Base-by-base conservation (phyloP, 2,888 invertebrate genomes). In the Cephus sareptanus region DNA sequence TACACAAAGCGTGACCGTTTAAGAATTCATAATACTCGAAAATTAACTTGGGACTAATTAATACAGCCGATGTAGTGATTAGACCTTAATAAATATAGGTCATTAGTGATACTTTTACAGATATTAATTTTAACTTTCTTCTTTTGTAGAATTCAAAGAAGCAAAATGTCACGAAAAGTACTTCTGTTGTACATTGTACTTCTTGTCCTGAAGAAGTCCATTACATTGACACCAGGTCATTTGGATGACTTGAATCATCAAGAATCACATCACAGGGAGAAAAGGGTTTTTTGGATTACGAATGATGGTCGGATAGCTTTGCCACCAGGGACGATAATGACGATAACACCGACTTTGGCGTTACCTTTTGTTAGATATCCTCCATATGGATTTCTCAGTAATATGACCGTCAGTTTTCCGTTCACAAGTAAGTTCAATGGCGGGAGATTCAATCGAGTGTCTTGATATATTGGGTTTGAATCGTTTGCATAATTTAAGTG, bases 291-390 rank as follows among this genome's bases (percentile, higher is more conserved):
- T 73, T 97, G 97, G 97, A 94, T 97, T 82, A 97, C 97, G 13
- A 95, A 96, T 83, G 97, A 97, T 90, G 97, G 97, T 1, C 93
- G 97, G 11, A 92, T 97, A 86, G 97, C 97, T 0, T 89, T 97
- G 83, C 97, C 97, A 1, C 97, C 97, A 0, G 97, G 97, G 73
- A 97, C 97, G 0, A 93, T 95, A 3, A 93, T 97, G 92, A 94
- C 95, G 35, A 95, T 97, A 84, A 94, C 96, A 4, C 97, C 97
- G 13, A 96, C 97, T 9, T 91, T 97, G 73, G 95, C 96, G 9
- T 92, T 97, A 93, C 97, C 97, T 13, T 95, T 97, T 87, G 96
- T 97, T 4, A 93, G 97, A 85, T 96, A 97, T 92, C 97, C 97
- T 12, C 97, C 96, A 0, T 95, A 96, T 87, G 97, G 97, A 76